phyloP scores from a whole-genome alignment of 2,113 vertebrate species.

The Psittacara wagleri region DNA sequence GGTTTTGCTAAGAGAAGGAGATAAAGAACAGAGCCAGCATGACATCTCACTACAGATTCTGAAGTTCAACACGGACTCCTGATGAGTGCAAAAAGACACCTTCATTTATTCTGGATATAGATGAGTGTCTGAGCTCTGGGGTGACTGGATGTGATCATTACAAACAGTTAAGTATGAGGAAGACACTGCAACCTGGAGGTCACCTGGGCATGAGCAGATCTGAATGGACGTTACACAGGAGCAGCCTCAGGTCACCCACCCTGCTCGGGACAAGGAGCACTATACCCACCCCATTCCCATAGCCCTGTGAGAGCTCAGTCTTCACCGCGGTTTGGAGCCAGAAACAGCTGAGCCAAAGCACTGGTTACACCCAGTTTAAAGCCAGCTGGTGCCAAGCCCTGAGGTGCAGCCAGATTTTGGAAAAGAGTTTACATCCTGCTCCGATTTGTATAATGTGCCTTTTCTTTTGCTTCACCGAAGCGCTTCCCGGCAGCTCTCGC shows the following conservation, averaged over 20 bases:
- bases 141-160: not conserved
- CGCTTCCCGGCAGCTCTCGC: not conserved
- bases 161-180: accelerated
- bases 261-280: accelerated
- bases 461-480: not conserved
- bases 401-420: accelerated
- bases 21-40: accelerated
- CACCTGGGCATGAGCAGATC: not conserved
- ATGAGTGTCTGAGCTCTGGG: not conserved
- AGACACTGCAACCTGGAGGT: not conserved
- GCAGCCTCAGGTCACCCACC: not conserved
- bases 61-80: not conserved
- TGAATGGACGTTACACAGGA: not conserved
- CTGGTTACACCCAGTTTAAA: not conserved
- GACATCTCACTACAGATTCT: not conserved
- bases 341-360: not conserved
- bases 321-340: not conserved
- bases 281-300: accelerated
- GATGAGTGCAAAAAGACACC: not conserved
- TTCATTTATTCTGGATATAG: not conserved
- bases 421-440: not conserved
- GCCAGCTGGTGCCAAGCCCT: not conserved
- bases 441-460: accelerated
- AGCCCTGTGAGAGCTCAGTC: not conserved
- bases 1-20: not conserved